These are phyloP conservation scores for Cryptocephalus moraei DNA, from an alignment of 2,888 invertebrate species.

Conservation along the genomic window DNA sequence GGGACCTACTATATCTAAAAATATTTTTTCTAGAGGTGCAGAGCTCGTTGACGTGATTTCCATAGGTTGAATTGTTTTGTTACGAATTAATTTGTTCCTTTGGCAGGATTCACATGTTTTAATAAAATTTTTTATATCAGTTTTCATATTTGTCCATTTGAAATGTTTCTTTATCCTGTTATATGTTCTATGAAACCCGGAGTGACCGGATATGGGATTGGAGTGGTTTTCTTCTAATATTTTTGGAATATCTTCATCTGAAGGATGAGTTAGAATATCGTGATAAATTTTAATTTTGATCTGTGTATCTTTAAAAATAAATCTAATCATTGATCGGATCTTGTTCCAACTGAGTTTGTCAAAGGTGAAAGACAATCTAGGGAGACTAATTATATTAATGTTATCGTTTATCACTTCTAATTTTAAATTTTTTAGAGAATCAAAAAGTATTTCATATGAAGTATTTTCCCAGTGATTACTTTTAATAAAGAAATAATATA, in stretches of 20 bases:
- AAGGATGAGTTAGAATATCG: slow-evolving; percentile 4
- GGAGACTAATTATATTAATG: neutral
- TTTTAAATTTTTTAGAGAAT: slow-evolving; percentile 2
- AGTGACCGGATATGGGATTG: slow-evolving; percentile 11
- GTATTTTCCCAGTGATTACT: neutral
- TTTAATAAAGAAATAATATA: slow-evolving; percentile 1
- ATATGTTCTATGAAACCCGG: slow-evolving; percentile 14
- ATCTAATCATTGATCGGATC: slow-evolving; percentile 11
- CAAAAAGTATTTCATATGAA: slow-evolving; percentile 1
- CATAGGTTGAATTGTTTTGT: no score
- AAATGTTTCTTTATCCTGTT: no score
- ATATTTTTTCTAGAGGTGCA: no score
- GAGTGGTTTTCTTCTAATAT: slow-evolving; percentile 15
- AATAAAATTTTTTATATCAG: no score
- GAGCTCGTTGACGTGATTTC: no score
- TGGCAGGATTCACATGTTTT: no score
- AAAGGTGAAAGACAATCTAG: neutral
- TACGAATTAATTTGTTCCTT: no score
- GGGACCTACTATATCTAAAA: slow-evolving; percentile 18
- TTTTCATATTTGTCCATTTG: no score
- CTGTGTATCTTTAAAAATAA: slow-evolving; percentile 11
- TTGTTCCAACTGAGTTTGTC: slow-evolving; percentile 7
- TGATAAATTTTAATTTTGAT: slow-evolving; percentile 12
- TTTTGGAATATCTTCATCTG: slow-evolving; percentile 6
- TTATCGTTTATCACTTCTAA: neutral